phyloP scores from a whole-genome alignment of 2,888 invertebrate genomes.

The Lasioglossum pauxillum region DNA sequence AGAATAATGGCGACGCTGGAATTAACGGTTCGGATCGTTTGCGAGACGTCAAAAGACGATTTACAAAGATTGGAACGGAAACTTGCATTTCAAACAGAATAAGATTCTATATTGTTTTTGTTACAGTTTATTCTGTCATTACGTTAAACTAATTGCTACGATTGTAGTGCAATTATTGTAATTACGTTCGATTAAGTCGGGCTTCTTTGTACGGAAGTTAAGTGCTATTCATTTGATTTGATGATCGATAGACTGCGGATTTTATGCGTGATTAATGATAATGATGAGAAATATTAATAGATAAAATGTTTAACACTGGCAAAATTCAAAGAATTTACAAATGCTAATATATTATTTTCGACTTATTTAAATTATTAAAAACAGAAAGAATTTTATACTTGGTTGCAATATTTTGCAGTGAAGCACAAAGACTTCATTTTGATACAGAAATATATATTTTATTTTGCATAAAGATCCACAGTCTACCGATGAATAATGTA shows the following conservation, averaged over 20 bases:
- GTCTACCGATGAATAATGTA: not conserved
- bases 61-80: not conserved
- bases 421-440: not conserved
- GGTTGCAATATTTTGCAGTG: not conserved
- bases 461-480: not conserved
- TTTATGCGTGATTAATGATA: not conserved
- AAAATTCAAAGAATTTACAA: not conserved
- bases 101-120: not conserved
- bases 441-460: not conserved
- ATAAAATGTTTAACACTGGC: not conserved
- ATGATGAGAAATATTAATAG: not conserved
- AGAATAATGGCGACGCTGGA: not conserved
- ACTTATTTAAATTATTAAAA: not conserved
- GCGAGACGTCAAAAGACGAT: not conserved
- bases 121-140: not conserved
- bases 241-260: not conserved
- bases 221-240: not conserved
- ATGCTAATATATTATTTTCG: not conserved
- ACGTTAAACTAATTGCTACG: not conserved
- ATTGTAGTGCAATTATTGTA: not conserved
- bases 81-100: not conserved
- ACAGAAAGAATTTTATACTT: not conserved
- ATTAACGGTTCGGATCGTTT: not conserved
- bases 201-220: not conserved
- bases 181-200: not conserved